Conservation (phyloP, 1,140 invertebrate genomes). For the Tribolium madens region DNA sequence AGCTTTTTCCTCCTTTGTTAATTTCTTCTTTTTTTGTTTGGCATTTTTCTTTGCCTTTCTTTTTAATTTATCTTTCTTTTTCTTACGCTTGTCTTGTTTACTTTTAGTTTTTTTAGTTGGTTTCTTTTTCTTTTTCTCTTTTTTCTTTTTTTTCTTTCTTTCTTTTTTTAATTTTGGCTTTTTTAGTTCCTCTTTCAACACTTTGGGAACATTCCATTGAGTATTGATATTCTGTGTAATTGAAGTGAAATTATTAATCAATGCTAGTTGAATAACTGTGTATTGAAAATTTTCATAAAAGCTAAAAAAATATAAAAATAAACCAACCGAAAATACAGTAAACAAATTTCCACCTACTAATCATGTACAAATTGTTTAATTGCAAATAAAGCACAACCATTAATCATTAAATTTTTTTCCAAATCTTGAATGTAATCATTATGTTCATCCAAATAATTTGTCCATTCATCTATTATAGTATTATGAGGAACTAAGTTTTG, state of each 20-base stretch:
- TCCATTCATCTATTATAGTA: neutral
- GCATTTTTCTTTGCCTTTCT: conserved; percentile 8
- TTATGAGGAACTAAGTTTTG: neutral
- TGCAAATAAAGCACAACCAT: conserved; percentile 3
- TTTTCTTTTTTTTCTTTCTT: conserved; percentile 28
- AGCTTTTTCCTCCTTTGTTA: conserved; percentile 41
- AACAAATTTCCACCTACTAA: neutral
- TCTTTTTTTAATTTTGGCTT: conserved; percentile 32
- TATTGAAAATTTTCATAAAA: conserved; percentile 39
- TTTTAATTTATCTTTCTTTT: neutral
- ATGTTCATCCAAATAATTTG: neutral
- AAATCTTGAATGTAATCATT: neutral
- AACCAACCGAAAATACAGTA: neutral
- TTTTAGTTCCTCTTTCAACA: conserved; percentile 14
- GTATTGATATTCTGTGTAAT: conserved; percentile 15
- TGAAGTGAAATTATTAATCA: neutral
- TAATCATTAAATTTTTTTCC: neutral
- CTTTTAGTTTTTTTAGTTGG: conserved; percentile 42
- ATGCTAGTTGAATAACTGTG: neutral
- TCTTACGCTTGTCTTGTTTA: conserved; percentile 19
- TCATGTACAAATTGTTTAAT: conserved; percentile 15
- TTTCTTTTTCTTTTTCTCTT: conserved; percentile 4
- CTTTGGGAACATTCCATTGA: conserved; percentile 25
- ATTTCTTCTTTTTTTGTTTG: conserved; percentile 41
- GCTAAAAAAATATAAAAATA: conserved; percentile 7